Evolutionary conservation across 1,140 invertebrate genomes (phyloP), one percentile per base, ranked within the genome.

Genomic region (Nasonia vitripennis): DNA sequence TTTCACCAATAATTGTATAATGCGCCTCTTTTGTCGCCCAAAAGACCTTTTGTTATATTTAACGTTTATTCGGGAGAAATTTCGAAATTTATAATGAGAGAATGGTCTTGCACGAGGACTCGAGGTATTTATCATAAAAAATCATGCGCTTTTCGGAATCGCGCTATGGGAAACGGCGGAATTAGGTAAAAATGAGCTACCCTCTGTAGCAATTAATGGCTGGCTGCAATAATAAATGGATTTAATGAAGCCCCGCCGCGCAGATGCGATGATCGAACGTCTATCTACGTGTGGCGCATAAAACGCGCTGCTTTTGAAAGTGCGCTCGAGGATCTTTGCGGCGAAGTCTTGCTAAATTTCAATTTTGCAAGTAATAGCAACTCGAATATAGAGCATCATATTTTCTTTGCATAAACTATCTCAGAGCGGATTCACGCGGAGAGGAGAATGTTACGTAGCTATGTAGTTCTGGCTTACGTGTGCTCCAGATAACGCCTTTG

Each of bases 311-410:
- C 68, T 62, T 27, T 27, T 55, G 45, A 62, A 55, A 78, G 48
- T 78, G 14, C 41, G 23, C 45, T 37, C 34, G 3, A 37, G 34
- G 34, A 37, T 37, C 34, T 37, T 4, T 37, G 34, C 27, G 27
- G 0, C 34, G 2, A 45, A 71, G 23, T 83, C 73, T 85, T 79
- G 20, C 45, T 80, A 71, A 71, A 77, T 73, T 85, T 79, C 68
- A 79, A 67, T 80, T 85, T 73, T 85, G 37, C 68, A 79, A 79
- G 68, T 79, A 41, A 51, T 79, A 79, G n/a, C 74, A 77, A 77
- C 41, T 51, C 41, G 74, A 77, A 20, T 51, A 48, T 51, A 48
- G 41, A 77, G 27, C 74, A 77, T 51, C 17, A 17, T 23, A 41
- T 23, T 77, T 51, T 77, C 45, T 45, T 77, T 77, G 37, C 37